Percentiles rank a stretch among this genome's conserved stretches.
phyloP scores from a whole-genome alignment of 2,888 invertebrate species.

The Melanotus villosus region DNA sequence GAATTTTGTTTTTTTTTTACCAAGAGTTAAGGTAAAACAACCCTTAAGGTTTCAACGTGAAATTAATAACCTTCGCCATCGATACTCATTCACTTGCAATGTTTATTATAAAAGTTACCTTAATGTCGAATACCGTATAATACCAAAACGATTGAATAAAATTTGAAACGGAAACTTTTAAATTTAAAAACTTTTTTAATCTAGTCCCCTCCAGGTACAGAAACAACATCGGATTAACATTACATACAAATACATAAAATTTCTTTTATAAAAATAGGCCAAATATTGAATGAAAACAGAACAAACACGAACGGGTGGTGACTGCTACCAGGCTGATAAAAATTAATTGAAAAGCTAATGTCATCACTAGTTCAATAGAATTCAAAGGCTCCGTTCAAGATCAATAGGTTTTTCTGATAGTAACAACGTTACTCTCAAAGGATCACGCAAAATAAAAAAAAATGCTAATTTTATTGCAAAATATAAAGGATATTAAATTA shows the following conservation, averaged over 20 bases:
- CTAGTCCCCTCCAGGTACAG: background rate
- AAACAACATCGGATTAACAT: background rate
- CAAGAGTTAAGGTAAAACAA: too few species aligned
- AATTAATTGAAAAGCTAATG: conserved; percentile 24
- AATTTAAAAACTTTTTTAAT: conserved; percentile 24
- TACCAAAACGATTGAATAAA: conserved; percentile 18
- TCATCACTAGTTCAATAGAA: conserved; percentile 14
- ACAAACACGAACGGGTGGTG: background rate
- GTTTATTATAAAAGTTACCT: conserved; percentile 12
- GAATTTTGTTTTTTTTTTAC: too few species aligned
- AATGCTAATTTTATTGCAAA: too few species aligned
- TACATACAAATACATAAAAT: background rate
- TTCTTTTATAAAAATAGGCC: background rate
- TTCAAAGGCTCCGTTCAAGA: background rate
- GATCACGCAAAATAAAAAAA: too few species aligned
- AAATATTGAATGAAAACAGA: background rate
- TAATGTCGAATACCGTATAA: background rate
- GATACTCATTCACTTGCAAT: too few species aligned
- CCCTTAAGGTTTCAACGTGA: too few species aligned
- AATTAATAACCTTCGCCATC: too few species aligned
- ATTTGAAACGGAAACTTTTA: conserved; percentile 9
- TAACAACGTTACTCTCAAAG: too few species aligned
- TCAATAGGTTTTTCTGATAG: conserved; percentile 13
- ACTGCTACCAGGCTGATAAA: conserved; percentile 9
- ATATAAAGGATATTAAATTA: too few species aligned